Evolutionary conservation across 2,888 invertebrate genomes (phyloP).

Genomic region (Artemia sp.): DNA sequence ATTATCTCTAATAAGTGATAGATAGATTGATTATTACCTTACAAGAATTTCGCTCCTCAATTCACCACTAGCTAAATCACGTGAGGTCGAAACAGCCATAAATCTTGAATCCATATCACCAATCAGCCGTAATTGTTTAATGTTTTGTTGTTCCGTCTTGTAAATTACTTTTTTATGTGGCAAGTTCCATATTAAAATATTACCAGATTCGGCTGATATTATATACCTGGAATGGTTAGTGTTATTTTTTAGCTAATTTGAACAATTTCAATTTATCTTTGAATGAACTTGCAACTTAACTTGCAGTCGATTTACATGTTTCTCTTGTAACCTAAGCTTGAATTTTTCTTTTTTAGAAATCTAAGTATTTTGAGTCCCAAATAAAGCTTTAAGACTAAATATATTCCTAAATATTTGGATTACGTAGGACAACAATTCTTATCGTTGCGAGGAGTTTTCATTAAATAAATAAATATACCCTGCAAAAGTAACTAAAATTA

Average conservation of each 20-base stretch:
- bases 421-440: too few relatives aligned
- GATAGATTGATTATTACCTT: neutral
- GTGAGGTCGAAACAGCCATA: slow-evolving; percentile 47
- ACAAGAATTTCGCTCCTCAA: neutral
- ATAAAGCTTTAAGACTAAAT: neutral
- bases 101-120: slow-evolving; percentile 47
- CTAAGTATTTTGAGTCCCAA: too few relatives aligned
- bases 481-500: too few relatives aligned
- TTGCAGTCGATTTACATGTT: too few relatives aligned
- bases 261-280: too few relatives aligned
- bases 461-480: too few relatives aligned
- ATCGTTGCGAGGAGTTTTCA: too few relatives aligned
- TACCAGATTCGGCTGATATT: slow-evolving; percentile 78
- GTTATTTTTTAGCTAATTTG: too few relatives aligned
- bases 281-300: too few relatives aligned
- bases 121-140: slow-evolving; percentile 54
- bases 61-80: neutral
- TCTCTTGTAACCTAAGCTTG: too few relatives aligned
- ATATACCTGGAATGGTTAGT: slow-evolving; percentile 41
- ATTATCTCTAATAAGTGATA: too few relatives aligned
- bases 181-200: slow-evolving; percentile 72
- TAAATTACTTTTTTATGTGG: slow-evolving; percentile 50
- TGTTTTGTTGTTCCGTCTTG: slow-evolving; percentile 63
- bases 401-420: neutral
- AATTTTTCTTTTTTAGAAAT: too few relatives aligned